These are phyloP conservation scores for Collichthys lucidus DNA, from an alignment of 2,113 vertebrate species.

Conservation along the genomic window DNA sequence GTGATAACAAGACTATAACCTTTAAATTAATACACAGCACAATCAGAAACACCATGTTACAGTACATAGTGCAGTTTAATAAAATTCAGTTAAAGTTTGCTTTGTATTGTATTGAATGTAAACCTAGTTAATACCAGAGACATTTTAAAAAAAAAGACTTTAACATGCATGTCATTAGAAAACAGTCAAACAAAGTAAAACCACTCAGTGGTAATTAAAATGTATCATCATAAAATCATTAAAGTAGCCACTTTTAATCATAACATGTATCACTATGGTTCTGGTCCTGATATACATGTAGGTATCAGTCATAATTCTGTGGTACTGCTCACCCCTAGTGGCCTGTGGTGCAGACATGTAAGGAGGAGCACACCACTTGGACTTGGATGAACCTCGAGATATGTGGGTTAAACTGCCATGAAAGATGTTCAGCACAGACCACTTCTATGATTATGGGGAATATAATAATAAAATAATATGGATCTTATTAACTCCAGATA, in stretches of 20 bases:
- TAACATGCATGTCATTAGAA: neutral
- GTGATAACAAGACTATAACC: neutral
- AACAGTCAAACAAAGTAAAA: neutral
- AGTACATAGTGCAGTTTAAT: no score
- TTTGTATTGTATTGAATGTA: no score
- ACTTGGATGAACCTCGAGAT: neutral
- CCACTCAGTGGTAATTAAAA: neutral
- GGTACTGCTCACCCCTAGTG: no score
- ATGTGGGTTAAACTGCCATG: neutral
- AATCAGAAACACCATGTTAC: neutral
- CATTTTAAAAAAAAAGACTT: no score
- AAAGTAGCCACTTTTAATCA: neutral
- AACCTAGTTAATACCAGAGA: no score
- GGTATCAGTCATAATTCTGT: neutral
- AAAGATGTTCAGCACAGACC: neutral
- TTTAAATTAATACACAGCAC: neutral
- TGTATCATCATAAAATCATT: neutral
- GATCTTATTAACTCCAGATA: no score
- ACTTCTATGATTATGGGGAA: neutral
- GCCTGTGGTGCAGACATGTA: no score
- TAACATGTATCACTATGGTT: neutral
- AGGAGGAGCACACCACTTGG: neutral
- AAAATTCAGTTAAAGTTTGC: neutral
- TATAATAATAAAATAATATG: no score
- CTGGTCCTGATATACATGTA: neutral